Conservation (phyloP, 1,140 invertebrate genomes). For the Papilio helenus region DNA sequence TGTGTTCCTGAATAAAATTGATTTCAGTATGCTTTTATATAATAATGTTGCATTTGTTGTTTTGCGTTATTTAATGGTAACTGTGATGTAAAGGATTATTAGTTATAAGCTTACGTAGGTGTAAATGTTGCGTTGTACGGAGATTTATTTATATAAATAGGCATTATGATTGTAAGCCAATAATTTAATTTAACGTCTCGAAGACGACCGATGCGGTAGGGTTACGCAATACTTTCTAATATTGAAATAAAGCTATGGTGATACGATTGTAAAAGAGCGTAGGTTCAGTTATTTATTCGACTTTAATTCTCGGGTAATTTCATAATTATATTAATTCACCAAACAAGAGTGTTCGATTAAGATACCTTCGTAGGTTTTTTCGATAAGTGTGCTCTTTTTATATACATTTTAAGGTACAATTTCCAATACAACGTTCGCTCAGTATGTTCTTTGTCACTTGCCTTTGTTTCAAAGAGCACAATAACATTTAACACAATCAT, state of each 20-base stretch:
- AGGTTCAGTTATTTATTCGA: no score
- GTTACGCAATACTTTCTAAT: neutral
- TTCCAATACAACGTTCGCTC: neutral
- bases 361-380: no score
- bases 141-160: conserved; percentile 39
- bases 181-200: conserved; percentile 40
- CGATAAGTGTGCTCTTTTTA: no score
- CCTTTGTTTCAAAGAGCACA: neutral
- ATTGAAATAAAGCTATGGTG: neutral
- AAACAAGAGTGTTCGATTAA: no score
- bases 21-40: no score
- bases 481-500: conserved; percentile 16
- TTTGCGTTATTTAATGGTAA: neutral
- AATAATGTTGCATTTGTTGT: neutral
- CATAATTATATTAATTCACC: no score
- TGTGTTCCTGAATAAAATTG: no score
- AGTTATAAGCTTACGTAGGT: conserved; percentile 9
- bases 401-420: no score
- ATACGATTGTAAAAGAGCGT: neutral
- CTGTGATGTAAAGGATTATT: conserved; percentile 13
- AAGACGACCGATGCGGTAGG: neutral
- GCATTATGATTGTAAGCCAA: conserved; percentile 38
- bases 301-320: no score
- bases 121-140: conserved; percentile 10
- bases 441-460: neutral